These are phyloP conservation scores for Cnemophilus loriae DNA, from an alignment of 2,113 vertebrate genomes.

Conservation along the genomic window DNA sequence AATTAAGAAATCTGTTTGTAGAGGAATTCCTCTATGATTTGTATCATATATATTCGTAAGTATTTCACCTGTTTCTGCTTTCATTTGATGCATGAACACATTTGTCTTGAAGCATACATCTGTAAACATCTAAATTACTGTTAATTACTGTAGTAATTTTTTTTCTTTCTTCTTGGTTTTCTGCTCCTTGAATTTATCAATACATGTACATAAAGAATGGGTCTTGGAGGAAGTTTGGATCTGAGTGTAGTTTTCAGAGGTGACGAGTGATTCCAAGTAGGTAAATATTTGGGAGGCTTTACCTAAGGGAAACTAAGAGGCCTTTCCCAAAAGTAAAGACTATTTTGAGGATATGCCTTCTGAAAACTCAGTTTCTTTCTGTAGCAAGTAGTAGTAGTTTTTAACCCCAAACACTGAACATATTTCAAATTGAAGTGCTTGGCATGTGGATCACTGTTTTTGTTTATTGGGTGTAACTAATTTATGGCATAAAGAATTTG, in stretches of 20 bases:
- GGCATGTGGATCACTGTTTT: not conserved
- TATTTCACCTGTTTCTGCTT: not conserved
- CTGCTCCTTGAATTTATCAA: not conserved
- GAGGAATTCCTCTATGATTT: not conserved
- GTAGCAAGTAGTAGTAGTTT: not conserved
- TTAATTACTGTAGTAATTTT: not conserved
- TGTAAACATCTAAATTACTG: not conserved
- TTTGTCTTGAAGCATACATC: not conserved
- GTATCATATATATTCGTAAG: not conserved
- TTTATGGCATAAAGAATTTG: not conserved
- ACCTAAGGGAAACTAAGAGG: not conserved
- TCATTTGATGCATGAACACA: not conserved
- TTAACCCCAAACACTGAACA: not conserved
- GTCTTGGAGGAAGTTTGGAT: not conserved
- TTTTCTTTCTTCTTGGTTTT: not conserved
- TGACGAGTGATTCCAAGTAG: not conserved
- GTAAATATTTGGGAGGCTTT: not conserved
- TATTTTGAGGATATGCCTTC: not conserved
- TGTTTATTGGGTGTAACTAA: not conserved
- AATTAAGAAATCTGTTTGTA: not conserved
- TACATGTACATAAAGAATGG: not conserved
- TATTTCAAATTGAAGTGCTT: not conserved
- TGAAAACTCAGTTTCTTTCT: not conserved
- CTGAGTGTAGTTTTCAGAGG: not conserved
- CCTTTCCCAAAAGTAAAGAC: not conserved